Conservation (phyloP, 1,140 invertebrate species). For the Aphelenchoides fujianensis region DNA sequence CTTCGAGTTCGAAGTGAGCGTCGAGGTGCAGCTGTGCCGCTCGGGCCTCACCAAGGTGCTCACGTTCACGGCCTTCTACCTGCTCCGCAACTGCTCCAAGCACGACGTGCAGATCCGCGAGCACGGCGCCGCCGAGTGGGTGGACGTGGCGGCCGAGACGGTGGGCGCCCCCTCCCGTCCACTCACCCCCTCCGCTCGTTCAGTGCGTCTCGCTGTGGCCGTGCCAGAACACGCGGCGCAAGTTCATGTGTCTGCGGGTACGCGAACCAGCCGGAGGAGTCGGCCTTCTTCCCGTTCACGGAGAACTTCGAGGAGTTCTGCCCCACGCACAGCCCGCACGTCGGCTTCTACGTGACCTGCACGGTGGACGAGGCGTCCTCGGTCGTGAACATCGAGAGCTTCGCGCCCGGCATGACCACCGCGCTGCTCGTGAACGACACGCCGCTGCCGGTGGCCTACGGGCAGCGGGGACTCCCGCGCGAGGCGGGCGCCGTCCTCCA, state of each 20-base stretch:
- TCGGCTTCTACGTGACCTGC: slow-evolving; percentile 83
- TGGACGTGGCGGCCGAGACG: slow-evolving; percentile 49
- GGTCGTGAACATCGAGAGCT: slow-evolving; percentile 78
- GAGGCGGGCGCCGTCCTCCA: slow-evolving; percentile 16
- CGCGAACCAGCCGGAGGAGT: slow-evolving; percentile 69
- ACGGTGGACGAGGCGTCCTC: slow-evolving; percentile 84
- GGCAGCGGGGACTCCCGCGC: slow-evolving; percentile 66
- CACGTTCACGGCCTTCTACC: slow-evolving; percentile 87
- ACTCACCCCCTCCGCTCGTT: not conserved
- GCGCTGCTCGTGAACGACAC: slow-evolving; percentile 82
- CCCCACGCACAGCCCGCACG: slow-evolving; percentile 75
- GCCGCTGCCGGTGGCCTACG: slow-evolving; percentile 63
- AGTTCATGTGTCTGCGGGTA: slow-evolving; percentile 63
- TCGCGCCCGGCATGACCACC: slow-evolving; percentile 77
- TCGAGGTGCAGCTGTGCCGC: slow-evolving; percentile 82
- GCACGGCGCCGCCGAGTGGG: slow-evolving; percentile 62
- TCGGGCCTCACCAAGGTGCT: slow-evolving; percentile 92
- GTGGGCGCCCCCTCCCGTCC: slow-evolving; percentile 22
- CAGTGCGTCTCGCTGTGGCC: slow-evolving; percentile 84
- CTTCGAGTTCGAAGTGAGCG: slow-evolving; percentile 71
- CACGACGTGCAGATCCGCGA: slow-evolving; percentile 76
- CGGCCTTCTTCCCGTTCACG: slow-evolving; percentile 78
- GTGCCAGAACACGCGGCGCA: slow-evolving; percentile 63
- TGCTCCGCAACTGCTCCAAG: slow-evolving; percentile 80
- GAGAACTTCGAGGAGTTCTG: slow-evolving; percentile 77